Conservation (phyloP, 2,113 vertebrate species). For the Menura novaehollandiae region DNA sequence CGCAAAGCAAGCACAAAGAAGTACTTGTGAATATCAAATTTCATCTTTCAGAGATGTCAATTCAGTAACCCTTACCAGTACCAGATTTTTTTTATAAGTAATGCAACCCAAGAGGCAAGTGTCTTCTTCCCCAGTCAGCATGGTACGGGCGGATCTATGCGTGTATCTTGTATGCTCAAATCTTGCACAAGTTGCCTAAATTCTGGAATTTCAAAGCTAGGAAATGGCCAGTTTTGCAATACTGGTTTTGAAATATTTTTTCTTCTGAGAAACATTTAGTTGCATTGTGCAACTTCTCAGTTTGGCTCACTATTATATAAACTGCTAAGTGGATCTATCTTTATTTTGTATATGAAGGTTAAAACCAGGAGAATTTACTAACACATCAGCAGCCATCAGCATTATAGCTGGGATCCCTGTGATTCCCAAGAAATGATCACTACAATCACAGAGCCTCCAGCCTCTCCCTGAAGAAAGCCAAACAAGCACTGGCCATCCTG, state of each 20-base stretch:
- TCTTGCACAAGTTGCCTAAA: not conserved
- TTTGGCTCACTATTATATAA: not conserved
- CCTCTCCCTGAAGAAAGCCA: not conserved
- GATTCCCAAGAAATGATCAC: accelerated
- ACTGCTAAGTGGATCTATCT: not conserved
- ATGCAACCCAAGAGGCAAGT: not conserved
- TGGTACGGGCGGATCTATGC: not conserved
- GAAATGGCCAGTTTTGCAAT: not conserved
- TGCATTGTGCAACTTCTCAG: not conserved
- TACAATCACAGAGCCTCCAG: not conserved
- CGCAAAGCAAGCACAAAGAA: not conserved
- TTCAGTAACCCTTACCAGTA: not conserved
- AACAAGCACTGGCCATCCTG: accelerated
- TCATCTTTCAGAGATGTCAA: not conserved
- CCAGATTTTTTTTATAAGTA: accelerated
- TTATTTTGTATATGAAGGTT: not conserved
- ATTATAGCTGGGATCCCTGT: not conserved
- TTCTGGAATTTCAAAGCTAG: not conserved
- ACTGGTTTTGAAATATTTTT: not conserved
- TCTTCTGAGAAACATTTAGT: not conserved
- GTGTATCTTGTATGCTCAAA: accelerated
- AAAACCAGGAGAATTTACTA: not conserved
- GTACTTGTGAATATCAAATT: not conserved
- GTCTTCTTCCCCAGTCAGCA: not conserved
- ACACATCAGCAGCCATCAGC: not conserved